Conservation (phyloP, 1,140 invertebrate species). For the Drosophila repletoides region DNA sequence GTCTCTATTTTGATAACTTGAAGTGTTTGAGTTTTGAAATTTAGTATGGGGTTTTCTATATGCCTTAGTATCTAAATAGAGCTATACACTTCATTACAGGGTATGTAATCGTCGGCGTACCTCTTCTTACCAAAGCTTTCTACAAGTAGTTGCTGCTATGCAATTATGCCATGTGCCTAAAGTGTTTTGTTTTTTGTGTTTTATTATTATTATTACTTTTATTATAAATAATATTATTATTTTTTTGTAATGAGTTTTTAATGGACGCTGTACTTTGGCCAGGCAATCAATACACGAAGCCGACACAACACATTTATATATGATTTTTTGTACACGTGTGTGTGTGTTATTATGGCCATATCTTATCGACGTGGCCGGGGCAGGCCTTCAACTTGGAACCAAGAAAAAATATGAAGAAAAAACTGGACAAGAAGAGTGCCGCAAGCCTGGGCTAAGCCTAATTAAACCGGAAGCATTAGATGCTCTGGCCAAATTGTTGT, state of each 20-base stretch:
- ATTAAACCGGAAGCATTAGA: constrained; percentile 77
- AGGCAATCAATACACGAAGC: constrained; percentile 41
- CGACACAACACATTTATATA: background rate
- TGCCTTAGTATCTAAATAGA: too few species aligned
- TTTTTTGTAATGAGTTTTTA: constrained; percentile 44
- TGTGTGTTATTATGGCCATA: constrained; percentile 23
- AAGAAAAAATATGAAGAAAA: too few species aligned
- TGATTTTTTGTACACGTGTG: background rate
- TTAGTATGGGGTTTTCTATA: too few species aligned
- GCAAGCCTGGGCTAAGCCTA: constrained; percentile 40
- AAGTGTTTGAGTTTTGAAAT: too few species aligned
- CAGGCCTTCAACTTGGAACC: constrained; percentile 56
- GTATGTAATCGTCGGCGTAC: too few species aligned
- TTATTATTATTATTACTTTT: constrained; percentile 21
- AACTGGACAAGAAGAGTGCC: constrained; percentile 19
- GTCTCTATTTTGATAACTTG: too few species aligned
- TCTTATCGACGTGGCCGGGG: constrained; percentile 51
- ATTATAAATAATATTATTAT: background rate
- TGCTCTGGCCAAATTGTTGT: constrained; percentile 35
- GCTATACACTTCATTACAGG: too few species aligned
- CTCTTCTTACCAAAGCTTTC: too few species aligned
- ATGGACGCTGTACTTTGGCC: constrained; percentile 43
- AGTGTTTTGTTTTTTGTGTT: constrained; percentile 14
- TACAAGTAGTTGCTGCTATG: constrained; percentile 23
- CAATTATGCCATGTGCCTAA: constrained; percentile 65